Base-by-base conservation (phyloP, 2,888 invertebrate species). In the Idaea aversata region DNA sequence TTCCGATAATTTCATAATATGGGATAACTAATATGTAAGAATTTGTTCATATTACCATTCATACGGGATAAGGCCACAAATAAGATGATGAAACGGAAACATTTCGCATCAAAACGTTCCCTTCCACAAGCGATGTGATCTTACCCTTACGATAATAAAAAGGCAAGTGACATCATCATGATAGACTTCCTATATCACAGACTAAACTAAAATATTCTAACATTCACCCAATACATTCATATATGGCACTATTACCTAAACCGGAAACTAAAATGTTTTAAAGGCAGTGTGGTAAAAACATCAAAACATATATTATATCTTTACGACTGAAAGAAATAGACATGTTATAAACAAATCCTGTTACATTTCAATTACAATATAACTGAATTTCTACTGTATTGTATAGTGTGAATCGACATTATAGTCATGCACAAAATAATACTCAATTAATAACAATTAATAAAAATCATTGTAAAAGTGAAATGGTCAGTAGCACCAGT, bases 301-400 rank as follows among this genome's bases (percentile, higher is more conserved):
- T 69, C 63, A 69, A 69, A 67, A 61, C 34, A 60, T 64, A 67
- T 63, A 60, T 61, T 62, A 66, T 61, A 15, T 57, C 63, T 62
- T 61, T 62, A 65, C 57, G 64, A 61, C 58, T 61, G 64, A 60
- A 58, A 62, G 63, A 66, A 67, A 64, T 67, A 67, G 70, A 75
- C 67, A 68, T 66, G 65, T 71, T 67, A 72, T 65, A 70, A 74
- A 72, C 68, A 73, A 80, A 77, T 76, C 80, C 81, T 84, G 92
- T 91, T 91, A 92, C 92, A 91, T 92, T 92, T 91, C 92, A 86
- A 88, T 91, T 75, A 90, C 92, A 92, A 91, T 92, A 91, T 88
- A 90, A 87, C 81, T 81, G 80, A 86, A 85, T 84, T 77, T 82
- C 88, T 87, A 88, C 85, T 80, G 82, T 83, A 87, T 84, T 83